Conservation (phyloP, 1,140 invertebrate genomes). For the Drosophila kikkawai region DNA sequence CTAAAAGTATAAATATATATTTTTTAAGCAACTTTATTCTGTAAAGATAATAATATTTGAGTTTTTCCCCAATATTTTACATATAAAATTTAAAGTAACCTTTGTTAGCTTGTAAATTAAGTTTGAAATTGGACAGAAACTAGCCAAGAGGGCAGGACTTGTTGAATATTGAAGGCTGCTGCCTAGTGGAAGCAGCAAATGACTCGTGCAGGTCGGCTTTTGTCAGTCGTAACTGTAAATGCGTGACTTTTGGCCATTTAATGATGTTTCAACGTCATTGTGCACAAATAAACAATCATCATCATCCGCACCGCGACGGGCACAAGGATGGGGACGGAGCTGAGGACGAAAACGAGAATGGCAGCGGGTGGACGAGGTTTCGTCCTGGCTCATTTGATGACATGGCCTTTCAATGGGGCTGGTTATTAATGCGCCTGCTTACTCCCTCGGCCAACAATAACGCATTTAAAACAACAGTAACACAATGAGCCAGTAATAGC, state of each 20-base stretch:
- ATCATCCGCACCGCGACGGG: constrained; percentile 58
- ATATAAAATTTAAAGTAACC: neutral
- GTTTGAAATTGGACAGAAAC: neutral
- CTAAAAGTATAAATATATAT: too few relatives aligned
- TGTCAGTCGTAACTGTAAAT: constrained; percentile 72
- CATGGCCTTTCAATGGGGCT: constrained; percentile 75
- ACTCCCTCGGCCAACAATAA: constrained; percentile 68
- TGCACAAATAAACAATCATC: constrained; percentile 79
- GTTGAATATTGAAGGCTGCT: neutral
- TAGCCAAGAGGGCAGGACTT: constrained; percentile 9
- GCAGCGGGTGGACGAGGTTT: constrained; percentile 16
- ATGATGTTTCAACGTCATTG: constrained; percentile 79
- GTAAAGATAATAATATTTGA: neutral
- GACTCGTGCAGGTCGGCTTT: constrained; percentile 71
- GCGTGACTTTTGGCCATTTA: constrained; percentile 82
- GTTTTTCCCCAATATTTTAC: neutral
- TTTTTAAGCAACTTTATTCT: neutral
- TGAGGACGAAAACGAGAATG: constrained; percentile 4
- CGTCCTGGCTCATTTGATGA: constrained; percentile 76
- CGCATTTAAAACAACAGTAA: constrained; percentile 78
- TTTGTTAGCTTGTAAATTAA: too few relatives aligned
- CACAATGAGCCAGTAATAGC: constrained; percentile 65
- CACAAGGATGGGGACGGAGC: constrained; percentile 1
- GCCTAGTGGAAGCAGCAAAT: constrained; percentile 39
- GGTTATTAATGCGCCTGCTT: constrained; percentile 76